Conservation (phyloP, 2,797 vertebrate genomes). For the Pangasius sanitwongsei region DNA sequence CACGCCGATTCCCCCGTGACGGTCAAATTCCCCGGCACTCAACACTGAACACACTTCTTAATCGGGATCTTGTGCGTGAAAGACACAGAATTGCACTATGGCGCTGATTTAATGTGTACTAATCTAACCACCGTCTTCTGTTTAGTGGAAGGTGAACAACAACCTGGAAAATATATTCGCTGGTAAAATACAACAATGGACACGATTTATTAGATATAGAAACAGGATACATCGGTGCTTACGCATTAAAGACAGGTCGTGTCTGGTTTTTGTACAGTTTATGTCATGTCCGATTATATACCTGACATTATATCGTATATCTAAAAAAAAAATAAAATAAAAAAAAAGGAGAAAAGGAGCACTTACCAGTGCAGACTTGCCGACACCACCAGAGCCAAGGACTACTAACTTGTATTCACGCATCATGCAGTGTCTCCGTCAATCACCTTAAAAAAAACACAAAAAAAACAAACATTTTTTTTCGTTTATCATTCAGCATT, state of each 20-base stretch:
- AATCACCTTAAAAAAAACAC: constrained; percentile 50
- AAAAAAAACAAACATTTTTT: no score
- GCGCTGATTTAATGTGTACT: neutral
- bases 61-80: neutral
- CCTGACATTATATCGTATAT: no score
- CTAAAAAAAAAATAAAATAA: no score
- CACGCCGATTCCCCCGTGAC: neutral
- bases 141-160: neutral
- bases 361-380: constrained; percentile 91
- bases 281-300: no score
- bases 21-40: neutral
- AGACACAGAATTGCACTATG: neutral
- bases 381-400: constrained; percentile 89
- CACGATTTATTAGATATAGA: neutral
- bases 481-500: neutral
- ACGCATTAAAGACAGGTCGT: neutral
- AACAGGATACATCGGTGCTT: no score
- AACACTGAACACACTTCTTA: neutral
- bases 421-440: constrained; percentile 76
- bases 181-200: neutral
- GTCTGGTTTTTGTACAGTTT: no score
- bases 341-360: neutral
- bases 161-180: neutral
- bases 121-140: neutral
- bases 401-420: constrained; percentile 92